phyloP scores from a whole-genome alignment of 2,888 invertebrate genomes.

The Harmothoe impar region DNA sequence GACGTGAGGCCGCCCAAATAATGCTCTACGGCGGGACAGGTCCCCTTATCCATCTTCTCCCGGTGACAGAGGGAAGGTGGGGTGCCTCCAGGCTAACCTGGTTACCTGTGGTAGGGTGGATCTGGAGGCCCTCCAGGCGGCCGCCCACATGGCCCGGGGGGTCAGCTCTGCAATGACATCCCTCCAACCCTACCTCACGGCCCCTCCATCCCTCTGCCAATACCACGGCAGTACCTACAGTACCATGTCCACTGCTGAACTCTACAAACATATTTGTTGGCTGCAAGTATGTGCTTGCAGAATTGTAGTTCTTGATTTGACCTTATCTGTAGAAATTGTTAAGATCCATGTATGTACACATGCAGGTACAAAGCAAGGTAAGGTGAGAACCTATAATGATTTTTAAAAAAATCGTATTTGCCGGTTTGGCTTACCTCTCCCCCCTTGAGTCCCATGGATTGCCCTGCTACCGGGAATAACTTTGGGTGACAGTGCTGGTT shows the following conservation, averaged over 20 bases:
- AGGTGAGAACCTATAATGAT: too few species aligned
- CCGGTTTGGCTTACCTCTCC: too few species aligned
- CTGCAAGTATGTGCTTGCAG: too few species aligned
- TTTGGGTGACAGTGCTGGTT: too few species aligned
- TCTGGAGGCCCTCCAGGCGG: background rate
- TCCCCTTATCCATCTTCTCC: background rate
- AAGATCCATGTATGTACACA: too few species aligned
- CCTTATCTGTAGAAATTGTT: too few species aligned
- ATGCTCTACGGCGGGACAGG: background rate
- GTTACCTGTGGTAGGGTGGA: background rate
- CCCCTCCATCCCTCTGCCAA: background rate
- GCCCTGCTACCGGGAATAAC: too few species aligned
- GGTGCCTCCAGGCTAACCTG: conserved; percentile 17
- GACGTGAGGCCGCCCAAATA: conserved; percentile 30
- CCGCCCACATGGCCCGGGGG: background rate
- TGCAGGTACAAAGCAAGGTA: too few species aligned
- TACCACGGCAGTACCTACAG: background rate
- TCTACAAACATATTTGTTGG: too few species aligned
- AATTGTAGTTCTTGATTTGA: too few species aligned
- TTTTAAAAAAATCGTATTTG: too few species aligned
- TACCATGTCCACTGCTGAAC: background rate
- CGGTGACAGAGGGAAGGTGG: conserved; percentile 38
- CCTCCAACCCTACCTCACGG: background rate
- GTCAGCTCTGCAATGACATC: background rate
- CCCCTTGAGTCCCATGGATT: too few species aligned